These are phyloP conservation scores for Pleuronectes platessa DNA, from an alignment of 2,113 vertebrate species.

Conservation along the genomic window DNA sequence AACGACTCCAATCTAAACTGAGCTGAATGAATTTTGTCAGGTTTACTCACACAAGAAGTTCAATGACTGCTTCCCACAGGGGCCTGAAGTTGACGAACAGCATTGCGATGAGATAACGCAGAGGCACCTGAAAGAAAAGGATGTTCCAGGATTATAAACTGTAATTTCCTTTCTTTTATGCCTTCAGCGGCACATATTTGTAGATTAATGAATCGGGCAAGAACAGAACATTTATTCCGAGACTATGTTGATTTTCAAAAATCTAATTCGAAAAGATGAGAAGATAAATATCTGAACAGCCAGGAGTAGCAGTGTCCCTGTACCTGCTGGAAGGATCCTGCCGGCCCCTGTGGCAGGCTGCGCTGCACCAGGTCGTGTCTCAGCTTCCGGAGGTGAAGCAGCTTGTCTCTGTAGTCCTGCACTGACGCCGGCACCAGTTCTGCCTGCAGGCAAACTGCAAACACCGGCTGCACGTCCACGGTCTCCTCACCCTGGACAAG, in stretches of 20 bases:
- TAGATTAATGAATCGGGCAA: background rate
- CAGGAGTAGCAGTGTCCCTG: background rate
- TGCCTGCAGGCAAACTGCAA: slow-evolving; percentile 89
- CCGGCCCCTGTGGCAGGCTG: slow-evolving; percentile 78
- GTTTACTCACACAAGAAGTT: slow-evolving; percentile 90
- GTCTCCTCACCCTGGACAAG: slow-evolving; percentile 81
- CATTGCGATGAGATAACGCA: slow-evolving; percentile 94
- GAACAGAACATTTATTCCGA: background rate
- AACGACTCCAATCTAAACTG: background rate
- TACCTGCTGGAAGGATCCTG: slow-evolving; percentile 86
- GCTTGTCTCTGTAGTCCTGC: slow-evolving; percentile 94
- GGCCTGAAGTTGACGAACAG: slow-evolving; percentile 95
- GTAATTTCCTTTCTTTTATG: background rate
- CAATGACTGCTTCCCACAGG: slow-evolving; percentile 94
- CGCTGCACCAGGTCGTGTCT: slow-evolving; percentile 88
- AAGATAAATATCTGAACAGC: background rate
- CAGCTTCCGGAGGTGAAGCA: slow-evolving; percentile 92
- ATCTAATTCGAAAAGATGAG: background rate
- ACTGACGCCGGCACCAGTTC: slow-evolving; percentile 93
- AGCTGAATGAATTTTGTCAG: background rate
- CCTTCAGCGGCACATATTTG: background rate
- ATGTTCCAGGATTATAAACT: background rate
- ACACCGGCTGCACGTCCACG: slow-evolving; percentile 82
- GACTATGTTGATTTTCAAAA: no score
- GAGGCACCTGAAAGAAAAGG: slow-evolving; percentile 85